These are phyloP conservation scores for Aricia agestis DNA, from an alignment of 1,140 invertebrate species.

Conservation along the genomic window DNA sequence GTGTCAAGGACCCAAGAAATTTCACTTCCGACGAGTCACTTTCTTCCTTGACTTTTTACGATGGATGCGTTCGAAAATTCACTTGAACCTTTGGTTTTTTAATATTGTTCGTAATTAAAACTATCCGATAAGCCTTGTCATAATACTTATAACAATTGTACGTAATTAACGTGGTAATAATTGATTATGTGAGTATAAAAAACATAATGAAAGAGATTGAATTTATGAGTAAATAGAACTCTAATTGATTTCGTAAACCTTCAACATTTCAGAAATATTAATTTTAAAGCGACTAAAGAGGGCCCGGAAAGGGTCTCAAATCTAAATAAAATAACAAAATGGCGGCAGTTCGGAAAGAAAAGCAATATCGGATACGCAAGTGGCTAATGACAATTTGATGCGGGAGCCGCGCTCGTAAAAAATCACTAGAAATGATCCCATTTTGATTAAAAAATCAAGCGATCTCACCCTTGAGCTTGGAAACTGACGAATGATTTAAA, in stretches of 20 bases:
- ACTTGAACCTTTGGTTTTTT: too few species aligned
- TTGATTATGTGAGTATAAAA: too few species aligned
- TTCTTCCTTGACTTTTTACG: background rate
- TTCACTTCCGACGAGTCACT: constrained; percentile 17
- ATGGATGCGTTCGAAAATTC: too few species aligned
- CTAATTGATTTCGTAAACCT: background rate
- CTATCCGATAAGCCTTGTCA: too few species aligned
- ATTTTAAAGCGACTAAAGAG: background rate
- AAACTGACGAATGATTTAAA: constrained; percentile 76
- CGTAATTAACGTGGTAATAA: too few species aligned
- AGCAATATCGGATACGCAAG: constrained; percentile 71
- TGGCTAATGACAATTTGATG: constrained; percentile 73
- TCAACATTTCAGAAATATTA: background rate
- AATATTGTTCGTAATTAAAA: too few species aligned
- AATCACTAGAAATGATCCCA: constrained; percentile 72
- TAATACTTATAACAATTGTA: too few species aligned
- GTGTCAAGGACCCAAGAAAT: constrained; percentile 70
- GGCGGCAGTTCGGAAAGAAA: constrained; percentile 65
- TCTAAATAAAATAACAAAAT: constrained; percentile 65
- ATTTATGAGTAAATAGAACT: background rate
- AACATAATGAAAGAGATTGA: too few species aligned
- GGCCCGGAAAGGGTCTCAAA: constrained; percentile 33
- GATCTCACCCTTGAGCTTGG: constrained; percentile 55
- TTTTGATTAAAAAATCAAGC: constrained; percentile 76
- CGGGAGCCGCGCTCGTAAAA: constrained; percentile 68